Base-by-base conservation (phyloP, 2,888 invertebrate genomes). In the Caenorhabditis panamensis region DNA sequence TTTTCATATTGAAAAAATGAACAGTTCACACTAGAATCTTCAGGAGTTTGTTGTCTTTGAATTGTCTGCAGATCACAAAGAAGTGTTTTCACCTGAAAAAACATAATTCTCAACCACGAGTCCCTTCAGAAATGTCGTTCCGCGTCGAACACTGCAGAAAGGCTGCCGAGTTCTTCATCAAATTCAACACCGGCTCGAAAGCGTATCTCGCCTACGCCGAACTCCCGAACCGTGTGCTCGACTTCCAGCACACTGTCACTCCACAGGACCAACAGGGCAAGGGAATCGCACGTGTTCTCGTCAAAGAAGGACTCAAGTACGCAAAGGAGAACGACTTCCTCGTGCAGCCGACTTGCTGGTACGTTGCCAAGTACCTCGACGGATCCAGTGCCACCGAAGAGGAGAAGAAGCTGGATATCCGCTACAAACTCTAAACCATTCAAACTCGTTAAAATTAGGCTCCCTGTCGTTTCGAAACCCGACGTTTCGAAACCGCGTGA, bases 281-380 rank as follows among this genome's bases (percentile, higher is more conserved):
- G 71, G 92, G 92, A 4, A 84, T 92, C 18, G 92, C 91, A 6
- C 90, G 91, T 67, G 37, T 89, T 31, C 84, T 92, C 36, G 92
- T 91, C 8, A 86, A 91, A 95, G 93, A 93, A 91, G 95, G 94
- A 8, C 94, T 95, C 91, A 93, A 94, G 22, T 93, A 94, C 92
- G 94, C 94, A 13, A 91, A 93, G 1, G 91, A 93, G 20, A 93
- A 94, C 79, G 92, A 94, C 63, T 91, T 94, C 53, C 92, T 93
- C 88, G 93, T 95, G 89, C 93, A 93, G 86, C 93, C 95, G 79
- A 93, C 94, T 18, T 96, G 95, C 90, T 92, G 93, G 63, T 95
- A 94, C 89, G 92, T 95, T 49, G 93, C 94, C 79, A 93, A 94
- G 80, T 95, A 93, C 91, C 93, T 94, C 84, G 91, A 91, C 20